Evolutionary conservation across 1,140 invertebrate species (phyloP), one percentile per base, ranked within the genome.

Genomic region (Drosophila repletoides): DNA sequence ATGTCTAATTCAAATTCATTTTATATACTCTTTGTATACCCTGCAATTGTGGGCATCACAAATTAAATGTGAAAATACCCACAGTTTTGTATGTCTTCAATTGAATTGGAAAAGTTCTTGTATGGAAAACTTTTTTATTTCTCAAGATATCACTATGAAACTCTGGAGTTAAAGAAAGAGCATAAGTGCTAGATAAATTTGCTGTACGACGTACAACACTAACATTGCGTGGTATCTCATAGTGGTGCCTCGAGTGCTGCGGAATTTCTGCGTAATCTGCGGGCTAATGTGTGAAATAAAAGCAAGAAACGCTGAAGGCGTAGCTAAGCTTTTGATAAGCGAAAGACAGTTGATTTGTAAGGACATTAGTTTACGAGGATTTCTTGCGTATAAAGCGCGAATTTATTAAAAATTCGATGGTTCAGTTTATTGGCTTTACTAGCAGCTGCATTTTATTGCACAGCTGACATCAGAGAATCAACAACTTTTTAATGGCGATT

Each of bases 361-460:
- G 40, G 17, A n/a, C n/a, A n/a, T 43, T 12, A n/a, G 19, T 43
- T 22, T 21, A n/a, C 2, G 19, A 24, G 19, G 12, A 46, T 46
- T 46, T 46, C 4, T 21, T 45, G n/a, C n/a, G n/a, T 34, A 49
- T 24, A 6, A 55, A 28, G 33, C 28, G 17, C 10, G 15, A 21
- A 28, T 40, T 38, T 29, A 38, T 40, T 40, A 38, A 60, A 41
- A 51, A 40, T 60, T 22, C 24, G 12, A 51, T 36, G 14, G 3
- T 26, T 36, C 9, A 6, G 31, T 22, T 59, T 59, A 59, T 49
- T 28, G 49, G 21, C 26, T 58, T 58, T 58, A 58, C 28, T 5
- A 21, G 19, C 29, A 55, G 49, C 38, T 60, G 45, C 34, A 34
- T 56, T 72, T 49, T 41, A 65, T 65, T 65, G 22, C 7, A 6